A percentile compares a stretch with the other conserved stretches of the same genome.
phyloP scores from a whole-genome alignment of 2,113 vertebrate genomes.

The Lophotis ruficrista region DNA sequence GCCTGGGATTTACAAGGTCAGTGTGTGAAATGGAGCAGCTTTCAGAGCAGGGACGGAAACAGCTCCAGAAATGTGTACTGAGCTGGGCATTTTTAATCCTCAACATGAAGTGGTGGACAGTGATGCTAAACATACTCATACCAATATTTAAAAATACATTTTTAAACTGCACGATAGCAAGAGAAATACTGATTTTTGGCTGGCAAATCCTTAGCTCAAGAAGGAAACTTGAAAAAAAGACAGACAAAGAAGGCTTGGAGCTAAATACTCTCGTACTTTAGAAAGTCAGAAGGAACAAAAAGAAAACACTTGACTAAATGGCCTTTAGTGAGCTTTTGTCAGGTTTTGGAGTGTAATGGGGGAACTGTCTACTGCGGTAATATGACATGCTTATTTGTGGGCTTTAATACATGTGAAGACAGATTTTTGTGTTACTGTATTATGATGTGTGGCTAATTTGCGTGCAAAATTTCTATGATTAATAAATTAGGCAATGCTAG shows the following conservation, averaged over 20 bases:
- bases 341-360: background rate
- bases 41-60: background rate
- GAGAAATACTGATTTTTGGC: background rate
- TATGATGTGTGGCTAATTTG: slow-evolving; percentile 7
- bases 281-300: background rate
- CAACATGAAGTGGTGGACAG: background rate
- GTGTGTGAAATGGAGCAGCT: background rate
- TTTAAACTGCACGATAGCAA: background rate
- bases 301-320: background rate
- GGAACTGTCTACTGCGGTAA: background rate
- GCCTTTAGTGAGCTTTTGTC: background rate
- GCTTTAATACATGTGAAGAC: background rate
- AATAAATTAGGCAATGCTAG: slow-evolving; percentile 14
- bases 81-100: background rate
- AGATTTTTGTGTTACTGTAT: background rate
- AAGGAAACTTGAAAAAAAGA: background rate
- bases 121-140: background rate
- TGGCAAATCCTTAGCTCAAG: background rate
- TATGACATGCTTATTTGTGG: accelerated
- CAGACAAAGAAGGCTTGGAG: background rate
- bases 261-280: background rate
- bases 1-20: background rate
- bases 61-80: background rate
- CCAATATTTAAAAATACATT: background rate
- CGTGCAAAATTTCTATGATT: background rate